Evolutionary conservation across 2,888 invertebrate genomes (phyloP).

Genomic region (Conomelus anceps): DNA sequence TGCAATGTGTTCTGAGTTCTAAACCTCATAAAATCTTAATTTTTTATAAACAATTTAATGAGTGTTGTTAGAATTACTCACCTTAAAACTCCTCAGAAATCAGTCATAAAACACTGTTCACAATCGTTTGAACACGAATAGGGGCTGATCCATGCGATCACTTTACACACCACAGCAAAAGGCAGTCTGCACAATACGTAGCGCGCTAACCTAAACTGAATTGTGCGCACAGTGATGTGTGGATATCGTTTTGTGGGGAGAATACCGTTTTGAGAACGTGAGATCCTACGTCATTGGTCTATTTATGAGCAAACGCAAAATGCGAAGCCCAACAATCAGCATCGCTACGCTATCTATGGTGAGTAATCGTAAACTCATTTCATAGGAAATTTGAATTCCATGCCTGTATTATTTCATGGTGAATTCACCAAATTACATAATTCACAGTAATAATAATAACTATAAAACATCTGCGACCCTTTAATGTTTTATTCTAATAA

Average conservation of each 20-base stretch:
- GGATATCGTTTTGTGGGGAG: neutral
- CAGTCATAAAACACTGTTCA: neutral
- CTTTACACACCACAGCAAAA: neutral
- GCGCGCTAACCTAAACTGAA: neutral
- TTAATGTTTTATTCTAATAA: too few species aligned
- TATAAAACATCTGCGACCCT: too few species aligned
- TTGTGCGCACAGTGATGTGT: neutral
- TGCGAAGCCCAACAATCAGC: too few species aligned
- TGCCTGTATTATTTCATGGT: too few species aligned
- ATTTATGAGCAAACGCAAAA: neutral
- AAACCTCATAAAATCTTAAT: neutral
- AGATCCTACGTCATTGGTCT: neutral
- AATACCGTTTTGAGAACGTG: neutral
- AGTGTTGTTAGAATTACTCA: neutral
- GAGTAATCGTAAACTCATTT: neutral
- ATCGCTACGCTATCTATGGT: neutral
- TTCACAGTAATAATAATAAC: too few species aligned
- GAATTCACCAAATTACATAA: too few species aligned
- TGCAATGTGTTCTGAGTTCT: neutral
- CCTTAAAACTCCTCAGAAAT: neutral
- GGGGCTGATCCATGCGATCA: neutral
- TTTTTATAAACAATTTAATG: neutral
- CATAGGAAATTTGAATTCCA: neutral
- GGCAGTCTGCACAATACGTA: neutral
- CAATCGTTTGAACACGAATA: neutral